These are phyloP conservation scores for Ophraella communa DNA, from an alignment of 2,888 invertebrate genomes.

Conservation along the genomic window DNA sequence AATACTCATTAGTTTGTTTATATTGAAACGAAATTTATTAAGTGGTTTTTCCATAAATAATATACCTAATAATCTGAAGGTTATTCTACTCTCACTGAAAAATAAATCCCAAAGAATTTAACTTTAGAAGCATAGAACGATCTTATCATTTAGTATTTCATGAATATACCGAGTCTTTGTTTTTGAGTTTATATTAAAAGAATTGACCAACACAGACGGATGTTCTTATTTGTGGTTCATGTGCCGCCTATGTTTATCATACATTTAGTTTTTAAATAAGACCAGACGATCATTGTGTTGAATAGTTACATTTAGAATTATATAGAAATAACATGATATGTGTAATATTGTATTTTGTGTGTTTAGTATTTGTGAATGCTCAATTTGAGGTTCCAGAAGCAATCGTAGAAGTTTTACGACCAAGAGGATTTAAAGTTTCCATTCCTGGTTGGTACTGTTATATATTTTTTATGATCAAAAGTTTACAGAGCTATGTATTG, in stretches of 20 bases:
- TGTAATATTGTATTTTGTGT: conserved; percentile 13
- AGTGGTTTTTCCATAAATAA: not conserved
- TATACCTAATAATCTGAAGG: too few species aligned
- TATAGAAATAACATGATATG: not conserved
- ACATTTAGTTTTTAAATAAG: not conserved
- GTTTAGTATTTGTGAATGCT: conserved; percentile 25
- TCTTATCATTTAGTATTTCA: too few species aligned
- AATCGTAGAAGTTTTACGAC: conserved; percentile 66
- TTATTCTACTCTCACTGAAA: too few species aligned
- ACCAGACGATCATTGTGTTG: not conserved
- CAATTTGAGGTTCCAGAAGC: conserved; percentile 62
- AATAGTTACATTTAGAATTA: not conserved
- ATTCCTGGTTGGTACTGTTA: conserved; percentile 63
- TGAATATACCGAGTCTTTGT: too few species aligned
- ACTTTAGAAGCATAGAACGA: too few species aligned
- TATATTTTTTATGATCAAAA: not conserved
- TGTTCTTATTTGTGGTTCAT: not conserved
- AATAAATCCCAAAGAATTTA: too few species aligned
- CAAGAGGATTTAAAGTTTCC: conserved; percentile 67
- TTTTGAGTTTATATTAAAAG: too few species aligned
- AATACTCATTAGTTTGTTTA: too few species aligned
- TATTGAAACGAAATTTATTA: not conserved
- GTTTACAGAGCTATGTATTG: too few species aligned
- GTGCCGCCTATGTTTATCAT: not conserved
- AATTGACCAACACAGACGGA: too few species aligned